phyloP scores from a whole-genome alignment of 2,797 vertebrate species.

The Triplophysa bombifrons region DNA sequence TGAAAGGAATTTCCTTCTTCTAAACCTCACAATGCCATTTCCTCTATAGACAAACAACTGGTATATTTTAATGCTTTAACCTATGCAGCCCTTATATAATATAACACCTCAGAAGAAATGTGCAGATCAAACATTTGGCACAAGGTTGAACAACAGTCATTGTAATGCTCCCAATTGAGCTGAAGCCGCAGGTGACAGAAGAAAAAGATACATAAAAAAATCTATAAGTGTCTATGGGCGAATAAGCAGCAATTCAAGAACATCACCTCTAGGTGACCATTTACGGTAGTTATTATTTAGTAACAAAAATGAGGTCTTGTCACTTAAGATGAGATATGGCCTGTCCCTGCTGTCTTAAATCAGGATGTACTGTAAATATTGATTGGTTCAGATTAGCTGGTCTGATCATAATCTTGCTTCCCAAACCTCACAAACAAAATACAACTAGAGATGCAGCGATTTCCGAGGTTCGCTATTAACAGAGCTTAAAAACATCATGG shows the following conservation, averaged over 20 bases:
- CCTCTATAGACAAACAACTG: not conserved
- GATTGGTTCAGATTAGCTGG: not conserved
- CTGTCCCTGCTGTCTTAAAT: not conserved
- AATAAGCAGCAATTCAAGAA: not conserved
- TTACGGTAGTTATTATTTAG: not conserved
- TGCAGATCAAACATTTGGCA: not conserved
- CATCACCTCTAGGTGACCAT: not conserved
- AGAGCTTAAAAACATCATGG: too few species aligned
- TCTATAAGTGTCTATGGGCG: not conserved
- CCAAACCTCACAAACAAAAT: not conserved
- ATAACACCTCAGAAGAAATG: not conserved
- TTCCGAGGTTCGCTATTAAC: too few species aligned
- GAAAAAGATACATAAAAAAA: not conserved
- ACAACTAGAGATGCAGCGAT: too few species aligned
- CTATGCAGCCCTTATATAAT: not conserved
- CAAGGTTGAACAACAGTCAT: not conserved
- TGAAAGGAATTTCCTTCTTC: not conserved
- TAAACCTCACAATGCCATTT: not conserved
- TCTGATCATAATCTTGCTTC: not conserved
- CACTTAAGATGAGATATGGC: not conserved
- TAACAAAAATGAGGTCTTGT: not conserved
- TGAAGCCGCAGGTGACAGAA: not conserved
- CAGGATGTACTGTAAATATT: not conserved
- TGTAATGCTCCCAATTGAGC: not conserved
- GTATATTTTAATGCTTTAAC: not conserved